These are phyloP conservation scores for Bungarus multicinctus DNA, from an alignment of 2,113 vertebrate species.

Conservation along the genomic window DNA sequence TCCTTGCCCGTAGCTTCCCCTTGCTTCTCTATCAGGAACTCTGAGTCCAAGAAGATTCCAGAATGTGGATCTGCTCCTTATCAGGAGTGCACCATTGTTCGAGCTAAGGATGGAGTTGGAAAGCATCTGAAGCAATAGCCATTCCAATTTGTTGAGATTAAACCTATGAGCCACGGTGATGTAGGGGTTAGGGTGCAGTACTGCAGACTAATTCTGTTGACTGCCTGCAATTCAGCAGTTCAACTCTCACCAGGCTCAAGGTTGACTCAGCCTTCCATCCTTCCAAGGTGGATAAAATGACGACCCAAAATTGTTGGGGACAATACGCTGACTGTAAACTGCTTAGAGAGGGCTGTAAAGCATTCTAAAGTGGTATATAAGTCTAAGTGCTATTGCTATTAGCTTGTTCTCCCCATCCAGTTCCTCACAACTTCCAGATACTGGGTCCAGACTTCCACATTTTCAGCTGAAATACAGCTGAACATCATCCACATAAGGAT, in stretches of 20 bases:
- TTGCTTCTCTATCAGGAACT: not conserved
- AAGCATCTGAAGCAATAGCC: not conserved
- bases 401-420: not conserved
- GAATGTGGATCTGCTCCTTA: not conserved
- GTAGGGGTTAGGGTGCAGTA: too few species aligned
- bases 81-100: not conserved
- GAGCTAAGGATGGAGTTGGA: not conserved
- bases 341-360: too few species aligned
- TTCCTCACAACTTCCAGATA: not conserved
- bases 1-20: not conserved
- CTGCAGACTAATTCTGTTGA: too few species aligned
- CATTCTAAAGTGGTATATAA: too few species aligned
- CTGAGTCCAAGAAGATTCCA: not conserved
- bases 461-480: not conserved
- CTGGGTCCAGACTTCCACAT: not conserved
- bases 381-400: not conserved
- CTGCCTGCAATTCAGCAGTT: too few species aligned
- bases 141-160: not conserved
- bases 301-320: too few species aligned
- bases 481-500: not conserved
- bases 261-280: too few species aligned
- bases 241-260: too few species aligned
- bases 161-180: not conserved
- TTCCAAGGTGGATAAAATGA: too few species aligned
- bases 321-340: too few species aligned